These are phyloP conservation scores for Amphipoea oculea DNA, from an alignment of 2,888 invertebrate species.

Conservation along the genomic window DNA sequence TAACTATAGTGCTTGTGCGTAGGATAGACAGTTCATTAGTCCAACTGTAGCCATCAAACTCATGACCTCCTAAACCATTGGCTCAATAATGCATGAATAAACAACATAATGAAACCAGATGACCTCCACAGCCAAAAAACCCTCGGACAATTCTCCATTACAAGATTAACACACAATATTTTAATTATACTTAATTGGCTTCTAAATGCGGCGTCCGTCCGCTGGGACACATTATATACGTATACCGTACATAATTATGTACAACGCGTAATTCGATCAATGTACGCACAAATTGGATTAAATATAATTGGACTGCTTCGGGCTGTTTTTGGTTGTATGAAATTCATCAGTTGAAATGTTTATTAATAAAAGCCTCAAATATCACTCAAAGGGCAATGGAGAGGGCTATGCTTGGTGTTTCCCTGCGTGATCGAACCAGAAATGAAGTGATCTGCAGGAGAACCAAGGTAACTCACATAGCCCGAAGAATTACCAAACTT, in stretches of 20 bases:
- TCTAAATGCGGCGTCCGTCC: conserved; percentile 41
- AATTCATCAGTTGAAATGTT: conserved; percentile 3
- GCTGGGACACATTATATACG: conserved; percentile 29
- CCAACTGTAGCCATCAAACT: not conserved
- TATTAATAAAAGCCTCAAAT: not conserved
- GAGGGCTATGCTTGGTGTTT: no score
- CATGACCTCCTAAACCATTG: not conserved
- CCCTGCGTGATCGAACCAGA: no score
- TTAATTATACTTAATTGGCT: conserved; percentile 58
- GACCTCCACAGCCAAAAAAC: conserved; percentile 30
- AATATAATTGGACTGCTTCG: conserved; percentile 43
- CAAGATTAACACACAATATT: conserved; percentile 53
- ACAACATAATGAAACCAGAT: conserved; percentile 15
- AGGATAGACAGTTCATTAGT: not conserved
- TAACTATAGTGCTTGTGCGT: not conserved
- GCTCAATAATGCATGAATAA: conserved; percentile 12
- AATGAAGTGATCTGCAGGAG: no score
- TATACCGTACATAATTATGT: conserved; percentile 20
- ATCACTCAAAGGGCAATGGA: no score
- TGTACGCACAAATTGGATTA: conserved; percentile 45
- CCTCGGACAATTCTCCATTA: conserved; percentile 57
- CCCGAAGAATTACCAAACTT: no score
- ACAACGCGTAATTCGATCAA: conserved; percentile 41
- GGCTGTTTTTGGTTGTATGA: conserved; percentile 22
- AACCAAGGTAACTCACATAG: no score